These are phyloP conservation scores for Ectemnius continuus DNA, from an alignment of 2,888 invertebrate genomes.

Conservation along the genomic window DNA sequence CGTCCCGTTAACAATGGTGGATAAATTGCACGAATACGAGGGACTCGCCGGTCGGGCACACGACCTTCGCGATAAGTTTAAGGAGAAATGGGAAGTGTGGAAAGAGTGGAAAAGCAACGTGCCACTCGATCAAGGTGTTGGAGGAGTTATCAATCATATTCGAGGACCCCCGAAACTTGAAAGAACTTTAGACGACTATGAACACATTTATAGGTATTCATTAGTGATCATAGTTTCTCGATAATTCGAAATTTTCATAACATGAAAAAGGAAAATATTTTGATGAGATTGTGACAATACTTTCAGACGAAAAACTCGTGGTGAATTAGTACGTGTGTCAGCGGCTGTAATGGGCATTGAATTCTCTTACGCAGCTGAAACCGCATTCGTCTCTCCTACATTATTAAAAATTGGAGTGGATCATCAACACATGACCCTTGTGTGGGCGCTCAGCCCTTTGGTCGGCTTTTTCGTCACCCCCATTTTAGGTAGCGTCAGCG, in stretches of 20 bases:
- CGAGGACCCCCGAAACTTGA: constrained; percentile 71
- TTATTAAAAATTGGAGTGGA: constrained; percentile 94
- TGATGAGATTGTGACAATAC: too few species aligned
- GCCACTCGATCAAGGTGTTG: constrained; percentile 72
- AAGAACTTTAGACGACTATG: constrained; percentile 80
- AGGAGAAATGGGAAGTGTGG: constrained; percentile 82
- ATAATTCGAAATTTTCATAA: background rate
- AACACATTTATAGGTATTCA: constrained; percentile 84
- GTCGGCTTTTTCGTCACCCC: constrained; percentile 97
- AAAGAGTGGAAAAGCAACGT: constrained; percentile 79
- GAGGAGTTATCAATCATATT: constrained; percentile 68
- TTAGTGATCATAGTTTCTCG: background rate
- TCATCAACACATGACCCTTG: constrained; percentile 95
- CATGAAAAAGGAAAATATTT: too few species aligned
- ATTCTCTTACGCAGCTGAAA: constrained; percentile 98
- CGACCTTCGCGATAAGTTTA: constrained; percentile 82
- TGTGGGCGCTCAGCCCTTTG: constrained; percentile 96
- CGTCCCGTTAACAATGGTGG: constrained; percentile 80
- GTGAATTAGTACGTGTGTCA: constrained; percentile 91
- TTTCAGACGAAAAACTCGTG: constrained; percentile 86
- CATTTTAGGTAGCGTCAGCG: constrained; percentile 93
- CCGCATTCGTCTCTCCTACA: constrained; percentile 97
- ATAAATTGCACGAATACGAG: constrained; percentile 89
- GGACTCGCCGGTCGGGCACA: constrained; percentile 87
- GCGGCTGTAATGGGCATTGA: constrained; percentile 98